phyloP scores from a whole-genome alignment of 2,888 invertebrate genomes.

The Dendrolimus houi region DNA sequence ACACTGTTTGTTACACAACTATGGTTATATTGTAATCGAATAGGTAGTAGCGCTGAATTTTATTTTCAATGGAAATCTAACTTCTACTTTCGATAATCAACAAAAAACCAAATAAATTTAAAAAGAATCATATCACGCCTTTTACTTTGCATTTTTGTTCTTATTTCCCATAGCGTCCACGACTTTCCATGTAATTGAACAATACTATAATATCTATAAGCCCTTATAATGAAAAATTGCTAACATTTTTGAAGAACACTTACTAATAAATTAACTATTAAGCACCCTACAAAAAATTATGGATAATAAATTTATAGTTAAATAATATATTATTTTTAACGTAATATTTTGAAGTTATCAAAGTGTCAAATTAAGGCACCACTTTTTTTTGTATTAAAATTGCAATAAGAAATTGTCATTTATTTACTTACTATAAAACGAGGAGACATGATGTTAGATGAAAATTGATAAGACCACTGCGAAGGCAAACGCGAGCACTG shows the following conservation, averaged over 20 bases:
- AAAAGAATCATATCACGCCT: constrained; percentile 6
- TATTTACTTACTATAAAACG: constrained; percentile 65
- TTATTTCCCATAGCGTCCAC: constrained; percentile 1
- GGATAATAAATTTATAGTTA: no score
- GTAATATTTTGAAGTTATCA: no score
- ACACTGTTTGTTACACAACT: no score
- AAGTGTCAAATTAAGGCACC: no score
- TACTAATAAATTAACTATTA: no score
- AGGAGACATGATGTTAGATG: constrained; percentile 56
- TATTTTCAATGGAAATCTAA: background rate
- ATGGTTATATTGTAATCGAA: no score
- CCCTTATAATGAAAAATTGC: background rate
- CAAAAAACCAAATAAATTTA: constrained; percentile 3
- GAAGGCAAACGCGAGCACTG: constrained; percentile 53
- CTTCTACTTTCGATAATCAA: constrained; percentile 5
- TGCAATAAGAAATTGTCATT: background rate
- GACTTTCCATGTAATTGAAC: background rate
- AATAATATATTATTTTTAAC: no score
- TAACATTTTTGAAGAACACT: no score
- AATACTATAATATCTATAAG: background rate
- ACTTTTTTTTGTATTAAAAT: no score
- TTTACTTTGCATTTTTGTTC: constrained; percentile 8
- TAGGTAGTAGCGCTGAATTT: no score
- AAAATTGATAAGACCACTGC: constrained; percentile 22
- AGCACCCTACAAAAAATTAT: no score